Percentiles rank a stretch among this genome's conserved stretches.
These are phyloP conservation scores for Kradibia gibbosae DNA, from an alignment of 1,140 invertebrate species.

Conservation along the genomic window DNA sequence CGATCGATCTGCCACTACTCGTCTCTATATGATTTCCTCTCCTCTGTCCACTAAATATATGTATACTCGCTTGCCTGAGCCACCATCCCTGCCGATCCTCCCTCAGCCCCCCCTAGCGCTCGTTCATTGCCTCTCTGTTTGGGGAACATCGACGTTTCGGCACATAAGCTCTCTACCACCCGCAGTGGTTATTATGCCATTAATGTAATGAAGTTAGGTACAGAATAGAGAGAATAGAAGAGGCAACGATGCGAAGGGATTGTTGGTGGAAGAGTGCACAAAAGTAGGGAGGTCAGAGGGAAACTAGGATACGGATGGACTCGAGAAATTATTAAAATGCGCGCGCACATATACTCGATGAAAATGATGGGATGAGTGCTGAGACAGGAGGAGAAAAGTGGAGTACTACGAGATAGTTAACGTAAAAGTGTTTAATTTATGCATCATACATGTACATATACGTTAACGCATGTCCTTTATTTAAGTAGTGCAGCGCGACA, in stretches of 20 bases:
- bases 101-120: conserved; percentile 26
- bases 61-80: neutral
- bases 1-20: conserved; percentile 58
- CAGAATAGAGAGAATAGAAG: conserved; percentile 21
- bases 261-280: conserved; percentile 31
- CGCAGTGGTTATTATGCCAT: conserved; percentile 71
- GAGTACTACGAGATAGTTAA: conserved; percentile 21
- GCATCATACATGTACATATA: conserved; percentile 23
- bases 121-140: conserved; percentile 57
- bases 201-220: conserved; percentile 69
- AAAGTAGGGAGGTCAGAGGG: conserved; percentile 16
- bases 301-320: conserved; percentile 50
- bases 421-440: conserved; percentile 41
- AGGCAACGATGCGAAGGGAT: neutral
- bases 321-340: conserved; percentile 41
- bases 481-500: neutral
- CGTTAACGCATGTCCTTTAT: conserved; percentile 36
- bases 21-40: conserved; percentile 54
- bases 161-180: conserved; percentile 63
- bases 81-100: conserved; percentile 23
- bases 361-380: neutral
- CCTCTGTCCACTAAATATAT: conserved; percentile 41
- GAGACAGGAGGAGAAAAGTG: conserved; percentile 17
- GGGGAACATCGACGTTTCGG: conserved; percentile 61
- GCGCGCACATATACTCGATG: conserved; percentile 23